Evolutionary conservation across 2,888 invertebrate genomes (phyloP), one percentile per base, ranked within the genome.

Genomic region (Thecocarcelia acutangulata): DNA sequence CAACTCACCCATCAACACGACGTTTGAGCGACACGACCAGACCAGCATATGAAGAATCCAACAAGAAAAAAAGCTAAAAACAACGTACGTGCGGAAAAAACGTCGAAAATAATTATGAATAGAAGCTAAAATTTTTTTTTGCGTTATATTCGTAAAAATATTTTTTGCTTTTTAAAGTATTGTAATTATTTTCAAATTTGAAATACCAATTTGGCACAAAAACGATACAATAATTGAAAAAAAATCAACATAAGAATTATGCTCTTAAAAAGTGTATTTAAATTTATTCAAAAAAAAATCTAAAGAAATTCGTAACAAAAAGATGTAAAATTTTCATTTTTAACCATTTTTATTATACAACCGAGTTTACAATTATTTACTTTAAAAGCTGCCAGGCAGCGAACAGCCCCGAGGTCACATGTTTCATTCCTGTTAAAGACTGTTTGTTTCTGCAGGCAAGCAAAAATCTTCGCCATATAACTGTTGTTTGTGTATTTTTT

Each of bases 51-150:
- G 50, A 77, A 46, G 54, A 33, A 63, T 44, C 11, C 46, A n/a
- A n/a, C n/a, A n/a, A 40, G 8, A 37, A 28, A 76, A 44, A 63
- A 33, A 63, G 19, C n/a, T 40, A 21, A 5, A 40, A 33, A 28
- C 12, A 69, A 73, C 50, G n/a, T 19, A 37, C n/a, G 63, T 37
- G 46, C 21, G 21, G 37, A 33, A 40, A 52, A 81, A 74, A 74
- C 59, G 59, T 74, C 74, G 70, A 73, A 74, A 52, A 54, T 73
- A 74, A 78, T 78, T 82, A 74, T 82, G 82, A 82, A 64, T 82
- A 52, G 73, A 77, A 52, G 73, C 81, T 81, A 81, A 73, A 80
- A 76, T 42, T 11, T 63, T 40, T 4, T 33, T 72, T 13, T 21
- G n/a, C 15, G 13, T 56, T 52, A 2, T 48, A 24, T 19, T 68